Conservation (phyloP, 2,888 invertebrate species). For the Psococerastis gibbosa region DNA sequence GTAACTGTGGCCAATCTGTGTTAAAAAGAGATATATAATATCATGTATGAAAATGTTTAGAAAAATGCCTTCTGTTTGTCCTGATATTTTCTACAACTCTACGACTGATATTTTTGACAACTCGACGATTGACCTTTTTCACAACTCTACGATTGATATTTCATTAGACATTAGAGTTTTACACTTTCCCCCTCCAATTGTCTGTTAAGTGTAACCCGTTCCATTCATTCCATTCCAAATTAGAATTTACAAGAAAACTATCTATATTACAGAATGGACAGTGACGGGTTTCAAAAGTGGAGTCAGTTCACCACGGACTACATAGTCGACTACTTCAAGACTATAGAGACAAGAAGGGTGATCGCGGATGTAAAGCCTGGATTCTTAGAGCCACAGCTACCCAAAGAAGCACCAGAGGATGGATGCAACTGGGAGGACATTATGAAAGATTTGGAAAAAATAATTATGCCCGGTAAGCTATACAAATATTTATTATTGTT, state of each 20-base stretch:
- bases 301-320: slow-evolving; percentile 33
- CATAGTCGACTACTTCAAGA: slow-evolving; percentile 31
- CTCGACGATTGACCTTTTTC: too few relatives aligned
- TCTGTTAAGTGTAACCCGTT: too few relatives aligned
- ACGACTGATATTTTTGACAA: too few relatives aligned
- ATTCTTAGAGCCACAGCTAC: slow-evolving; percentile 28
- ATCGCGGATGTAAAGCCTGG: slow-evolving; percentile 31
- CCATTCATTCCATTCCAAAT: not conserved
- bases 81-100: too few relatives aligned
- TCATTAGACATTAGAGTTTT: too few relatives aligned
- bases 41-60: too few relatives aligned
- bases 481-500: too few relatives aligned
- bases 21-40: too few relatives aligned
- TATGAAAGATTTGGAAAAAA: slow-evolving; percentile 29
- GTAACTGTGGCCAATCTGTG: too few relatives aligned
- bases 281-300: slow-evolving; percentile 26
- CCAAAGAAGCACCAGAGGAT: slow-evolving; percentile 26
- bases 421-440: slow-evolving; percentile 29
- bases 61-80: too few relatives aligned
- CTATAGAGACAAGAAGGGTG: slow-evolving; percentile 27
- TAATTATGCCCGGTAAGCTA: slow-evolving; percentile 29
- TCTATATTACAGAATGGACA: slow-evolving; percentile 24
- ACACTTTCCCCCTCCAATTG: too few relatives aligned
- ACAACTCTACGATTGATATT: too few relatives aligned
- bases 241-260: not conserved